Conservation (phyloP, 2,888 invertebrate species). For the Bursaphelenchus okinawaensis region DNA sequence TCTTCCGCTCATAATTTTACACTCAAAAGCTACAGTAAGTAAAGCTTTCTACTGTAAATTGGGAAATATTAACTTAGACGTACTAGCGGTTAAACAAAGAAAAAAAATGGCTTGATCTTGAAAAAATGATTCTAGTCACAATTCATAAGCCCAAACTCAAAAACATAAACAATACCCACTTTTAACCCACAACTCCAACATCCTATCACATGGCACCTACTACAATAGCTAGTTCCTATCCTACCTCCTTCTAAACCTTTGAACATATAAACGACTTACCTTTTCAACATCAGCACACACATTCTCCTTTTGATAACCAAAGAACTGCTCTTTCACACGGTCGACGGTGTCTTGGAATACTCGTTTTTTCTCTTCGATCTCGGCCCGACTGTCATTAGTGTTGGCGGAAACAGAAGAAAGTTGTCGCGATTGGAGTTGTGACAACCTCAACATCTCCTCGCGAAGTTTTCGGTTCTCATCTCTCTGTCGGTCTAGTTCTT, state of each 20-base stretch:
- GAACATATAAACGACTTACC: conserved; percentile 27
- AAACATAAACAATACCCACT: too few species aligned
- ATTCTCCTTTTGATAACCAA: conserved; percentile 50
- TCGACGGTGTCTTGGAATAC: conserved; percentile 54
- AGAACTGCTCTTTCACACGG: conserved; percentile 50
- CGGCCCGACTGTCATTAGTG: conserved; percentile 13
- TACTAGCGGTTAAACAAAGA: too few species aligned
- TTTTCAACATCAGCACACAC: conserved; percentile 51
- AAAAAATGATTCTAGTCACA: neutral
- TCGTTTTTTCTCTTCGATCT: conserved; percentile 51
- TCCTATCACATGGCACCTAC: too few species aligned
- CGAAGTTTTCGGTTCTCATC: conserved; percentile 43
- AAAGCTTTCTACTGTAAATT: too few species aligned
- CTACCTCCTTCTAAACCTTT: neutral
- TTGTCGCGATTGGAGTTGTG: conserved; percentile 39
- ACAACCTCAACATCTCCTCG: conserved; percentile 43
- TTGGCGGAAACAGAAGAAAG: neutral
- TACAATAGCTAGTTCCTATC: too few species aligned
- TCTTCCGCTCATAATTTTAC: neutral
- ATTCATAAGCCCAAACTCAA: too few species aligned
- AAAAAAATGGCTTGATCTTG: too few species aligned
- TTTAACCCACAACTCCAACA: too few species aligned
- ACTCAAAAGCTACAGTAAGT: too few species aligned
- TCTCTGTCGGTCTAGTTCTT: conserved; percentile 42
- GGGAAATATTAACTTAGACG: too few species aligned